Base-by-base conservation (phyloP, 2,888 invertebrate species). In the Augiades crinisus region DNA sequence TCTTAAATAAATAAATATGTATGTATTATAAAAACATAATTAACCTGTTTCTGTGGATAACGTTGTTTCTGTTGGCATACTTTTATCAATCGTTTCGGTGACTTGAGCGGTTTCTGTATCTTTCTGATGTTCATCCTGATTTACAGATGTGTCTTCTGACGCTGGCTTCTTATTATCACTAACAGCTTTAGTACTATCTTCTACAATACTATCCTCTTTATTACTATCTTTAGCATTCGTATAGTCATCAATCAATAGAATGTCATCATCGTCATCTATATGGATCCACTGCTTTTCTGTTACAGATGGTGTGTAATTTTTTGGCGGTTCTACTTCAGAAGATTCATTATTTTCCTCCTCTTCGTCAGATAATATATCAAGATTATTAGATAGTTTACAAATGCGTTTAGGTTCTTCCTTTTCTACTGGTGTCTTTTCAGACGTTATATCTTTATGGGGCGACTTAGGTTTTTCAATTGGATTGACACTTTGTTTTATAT, bases 241-340 rank as follows among this genome's bases (percentile, higher is more conserved):
- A 38, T 77, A 77, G 53, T 88, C 88, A 65, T 85, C 86, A 58
- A 88, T 80, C 12, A 90, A 53, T 81, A 90, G 81, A 16, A 89
- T 78, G 57, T 87, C 87, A 63, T 88, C 85, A 64, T 87, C 83
- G 60, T 85, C 83, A 50, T 83, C 84, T 59, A 82, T 63, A 63
- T 77, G 70, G 51, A 81, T 81, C 61, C 79, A 77, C 62, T 73
- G 67, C 64, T 81, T 77, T 16, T 75, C 68, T 16, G 53, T 56
- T 43, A 54, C 34, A 5, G 37, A 8, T 55, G 58, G 37, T 27
- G 22, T 47, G 46, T 53, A 19, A n/a, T 10, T 40, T 56, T 59
- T 38, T 7, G 6, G 10, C 43, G 40, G 5, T 46, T 62, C 53
- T 8, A 56, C 31, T 24, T 57, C 59, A 8, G 14, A 13, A 13